Percentiles rank a stretch among this genome's conserved stretches.
These are phyloP conservation scores for Drosophila arizonae DNA, from an alignment of 1,140 invertebrate genomes.

Conservation along the genomic window DNA sequence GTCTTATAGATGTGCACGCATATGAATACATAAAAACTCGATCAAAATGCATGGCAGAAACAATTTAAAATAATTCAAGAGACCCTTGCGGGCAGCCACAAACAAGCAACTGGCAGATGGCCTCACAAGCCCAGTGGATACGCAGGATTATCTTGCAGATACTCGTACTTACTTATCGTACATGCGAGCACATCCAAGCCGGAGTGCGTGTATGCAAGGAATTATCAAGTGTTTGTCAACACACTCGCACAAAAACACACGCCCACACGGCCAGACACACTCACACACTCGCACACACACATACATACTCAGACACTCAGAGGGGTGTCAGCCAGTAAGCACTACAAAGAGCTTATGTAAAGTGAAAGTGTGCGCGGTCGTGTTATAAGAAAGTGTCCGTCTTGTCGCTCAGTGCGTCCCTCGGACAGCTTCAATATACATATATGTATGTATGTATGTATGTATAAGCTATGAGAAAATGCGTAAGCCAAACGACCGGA, in stretches of 20 bases:
- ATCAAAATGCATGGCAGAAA: constrained; percentile 53
- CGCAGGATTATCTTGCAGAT: constrained; percentile 56
- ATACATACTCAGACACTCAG: constrained; percentile 15
- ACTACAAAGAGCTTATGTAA: constrained; percentile 75
- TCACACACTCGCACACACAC: constrained; percentile 14
- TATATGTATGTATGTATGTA: neutral
- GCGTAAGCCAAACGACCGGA: constrained; percentile 75
- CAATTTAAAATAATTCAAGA: constrained; percentile 78
- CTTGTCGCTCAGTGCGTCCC: constrained; percentile 17
- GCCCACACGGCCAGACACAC: constrained; percentile 1
- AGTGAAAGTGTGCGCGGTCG: constrained; percentile 76
- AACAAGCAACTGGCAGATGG: constrained; percentile 31
- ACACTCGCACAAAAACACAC: constrained; percentile 31
- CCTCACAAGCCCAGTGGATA: constrained; percentile 26
- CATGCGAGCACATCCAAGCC: constrained; percentile 46
- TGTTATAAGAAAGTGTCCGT: constrained; percentile 70
- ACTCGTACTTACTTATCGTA: constrained; percentile 49
- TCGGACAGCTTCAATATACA: constrained; percentile 35
- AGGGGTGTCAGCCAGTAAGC: constrained; percentile 44
- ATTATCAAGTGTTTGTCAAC: constrained; percentile 79
- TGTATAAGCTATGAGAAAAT: constrained; percentile 54
- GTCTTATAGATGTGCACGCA: constrained; percentile 38
- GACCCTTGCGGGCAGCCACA: constrained; percentile 61
- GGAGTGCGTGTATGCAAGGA: constrained; percentile 78
- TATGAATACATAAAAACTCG: constrained; percentile 63